Percentiles rank a stretch among this genome's conserved stretches.
Evolutionary conservation across 2,888 invertebrate genomes (phyloP).

Genomic region (Amiota communis): DNA sequence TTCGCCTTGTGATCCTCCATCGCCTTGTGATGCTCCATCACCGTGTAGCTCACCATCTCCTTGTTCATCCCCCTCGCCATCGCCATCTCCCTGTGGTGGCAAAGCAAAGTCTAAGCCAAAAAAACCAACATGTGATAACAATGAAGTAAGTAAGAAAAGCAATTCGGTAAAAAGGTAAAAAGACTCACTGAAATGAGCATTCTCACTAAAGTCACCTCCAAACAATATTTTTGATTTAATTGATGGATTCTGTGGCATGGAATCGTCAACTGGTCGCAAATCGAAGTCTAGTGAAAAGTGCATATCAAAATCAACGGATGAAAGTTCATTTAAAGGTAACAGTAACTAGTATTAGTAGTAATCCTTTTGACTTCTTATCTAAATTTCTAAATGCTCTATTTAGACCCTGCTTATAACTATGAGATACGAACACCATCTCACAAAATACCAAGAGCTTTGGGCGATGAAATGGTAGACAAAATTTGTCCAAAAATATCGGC

Average conservation of each 20-base stretch:
- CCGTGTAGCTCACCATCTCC: too few relatives aligned
- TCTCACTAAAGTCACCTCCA: too few relatives aligned
- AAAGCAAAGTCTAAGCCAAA: too few relatives aligned
- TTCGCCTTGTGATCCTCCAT: too few relatives aligned
- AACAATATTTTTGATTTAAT: not conserved
- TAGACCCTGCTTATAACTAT: slow-evolving; percentile 7
- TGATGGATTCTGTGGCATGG: not conserved
- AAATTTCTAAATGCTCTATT: not conserved
- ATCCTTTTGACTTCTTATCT: too few relatives aligned
- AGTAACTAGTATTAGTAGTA: not conserved
- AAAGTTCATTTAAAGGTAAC: slow-evolving; percentile 1
- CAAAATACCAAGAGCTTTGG: slow-evolving; percentile 45
- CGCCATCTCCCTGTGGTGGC: slow-evolving; percentile 1
- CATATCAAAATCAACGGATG: not conserved
- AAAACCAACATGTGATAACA: too few relatives aligned
- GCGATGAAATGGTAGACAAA: slow-evolving; percentile 48
- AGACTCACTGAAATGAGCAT: not conserved
- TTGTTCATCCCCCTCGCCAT: too few relatives aligned
- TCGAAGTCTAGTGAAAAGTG: not conserved
- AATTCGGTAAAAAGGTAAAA: too few relatives aligned
- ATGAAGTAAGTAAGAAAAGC: too few relatives aligned
- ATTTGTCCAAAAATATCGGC: slow-evolving; percentile 33
- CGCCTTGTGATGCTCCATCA: too few relatives aligned
- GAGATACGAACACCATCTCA: slow-evolving; percentile 21
- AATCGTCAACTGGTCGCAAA: not conserved